Evolutionary conservation across 2,113 vertebrate species (phyloP), one percentile per base, ranked within the genome.

Genomic region (Coturnix japonica): DNA sequence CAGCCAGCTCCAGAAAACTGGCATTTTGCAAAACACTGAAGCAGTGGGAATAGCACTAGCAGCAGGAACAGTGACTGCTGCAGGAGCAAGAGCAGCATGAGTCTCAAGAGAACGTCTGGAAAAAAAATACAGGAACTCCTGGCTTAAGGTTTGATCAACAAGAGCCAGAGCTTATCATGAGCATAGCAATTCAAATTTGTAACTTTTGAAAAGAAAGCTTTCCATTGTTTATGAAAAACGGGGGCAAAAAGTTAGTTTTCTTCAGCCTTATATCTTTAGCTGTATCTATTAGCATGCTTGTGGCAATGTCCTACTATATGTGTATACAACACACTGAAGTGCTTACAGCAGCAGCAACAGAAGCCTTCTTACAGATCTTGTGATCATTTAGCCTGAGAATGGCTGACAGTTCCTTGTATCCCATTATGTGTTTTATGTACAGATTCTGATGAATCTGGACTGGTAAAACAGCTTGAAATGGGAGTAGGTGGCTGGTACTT

Each of bases 101-200:
- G 7, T 82, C 95, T 95, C 93, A 8, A 73, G 96, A 73, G 95
- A 70, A n/a, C 15, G 81, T 83, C 91, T 96, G 93, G 91, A 95
- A 94, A 82, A 53, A 95, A 95, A 87, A 82, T 82, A 81, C 89
- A 93, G 95, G 89, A 95, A 95, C 84, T 95, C 53, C 76, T 67
- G 81, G 72, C 57, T 94, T 96, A 77, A 85, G 78, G 69, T 85
- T 87, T 94, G 59, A 65, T 92, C 87, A 95, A 94, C 90, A 87
- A 93, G 95, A 95, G 61, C 93, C 95, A 96, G 93, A 95, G 43
- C 90, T 96, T 95, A 94, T 97, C 94, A 94, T 89, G 95, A 94
- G 88, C 67, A 89, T 93, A 94, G 53, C 75, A 85, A 33, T 85
- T 94, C 78, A 87, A 76, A 91, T 96, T 89, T 89, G 51, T 77